Percentiles rank a stretch among this genome's conserved stretches.
Evolutionary conservation across 1,140 invertebrate species (phyloP).

Genomic region (Drosophila lacteicornis): DNA sequence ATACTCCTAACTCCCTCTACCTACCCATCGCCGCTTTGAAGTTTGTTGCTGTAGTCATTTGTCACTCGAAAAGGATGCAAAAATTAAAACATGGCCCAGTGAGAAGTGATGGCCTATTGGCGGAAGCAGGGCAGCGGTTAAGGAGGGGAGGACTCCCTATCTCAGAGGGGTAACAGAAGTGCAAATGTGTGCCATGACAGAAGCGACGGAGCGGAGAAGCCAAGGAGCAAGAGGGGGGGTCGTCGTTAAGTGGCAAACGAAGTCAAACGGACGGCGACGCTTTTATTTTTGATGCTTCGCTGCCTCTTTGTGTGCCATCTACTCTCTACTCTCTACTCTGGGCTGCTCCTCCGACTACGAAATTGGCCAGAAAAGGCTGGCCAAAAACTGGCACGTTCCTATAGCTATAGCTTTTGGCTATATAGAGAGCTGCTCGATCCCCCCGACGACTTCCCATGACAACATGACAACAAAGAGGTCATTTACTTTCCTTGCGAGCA

Average conservation of each 20-base stretch:
- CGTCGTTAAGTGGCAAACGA: constrained; percentile 68
- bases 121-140: not conserved
- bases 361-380: constrained; percentile 59
- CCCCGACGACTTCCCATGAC: constrained; percentile 42
- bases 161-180: constrained; percentile 33
- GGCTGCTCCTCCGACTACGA: constrained; percentile 12
- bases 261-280: constrained; percentile 69
- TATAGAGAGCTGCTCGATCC: constrained; percentile 33
- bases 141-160: not conserved
- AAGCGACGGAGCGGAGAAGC: constrained; percentile 4
- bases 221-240: constrained; percentile 1
- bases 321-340: constrained; percentile 15
- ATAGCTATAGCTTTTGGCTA: constrained; percentile 7
- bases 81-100: constrained; percentile 53
- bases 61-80: constrained; percentile 60
- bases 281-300: constrained; percentile 75
- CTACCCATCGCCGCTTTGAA: constrained; percentile 14
- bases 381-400: constrained; percentile 64
- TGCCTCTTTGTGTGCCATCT: constrained; percentile 44
- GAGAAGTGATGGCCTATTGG: constrained; percentile 35
- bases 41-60: constrained; percentile 81
- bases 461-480: constrained; percentile 77
- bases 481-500: constrained; percentile 81
- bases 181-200: constrained; percentile 76
- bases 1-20: not conserved